Percentiles rank a stretch among this genome's conserved stretches.
Evolutionary conservation across 1,140 invertebrate species (phyloP).

Genomic region (Hyles euphorbiae): DNA sequence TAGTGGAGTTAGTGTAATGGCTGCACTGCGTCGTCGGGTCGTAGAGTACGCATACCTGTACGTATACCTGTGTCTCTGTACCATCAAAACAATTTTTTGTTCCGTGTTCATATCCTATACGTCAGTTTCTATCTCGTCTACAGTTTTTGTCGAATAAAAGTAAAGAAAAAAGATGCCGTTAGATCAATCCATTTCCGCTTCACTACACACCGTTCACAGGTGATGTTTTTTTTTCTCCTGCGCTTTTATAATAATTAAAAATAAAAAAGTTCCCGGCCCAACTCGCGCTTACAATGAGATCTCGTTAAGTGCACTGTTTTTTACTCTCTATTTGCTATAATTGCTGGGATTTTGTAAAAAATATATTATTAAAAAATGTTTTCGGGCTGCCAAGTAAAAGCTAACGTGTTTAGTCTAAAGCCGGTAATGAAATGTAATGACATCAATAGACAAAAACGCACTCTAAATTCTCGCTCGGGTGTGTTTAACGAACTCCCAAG

Average conservation of each 20-base stretch:
- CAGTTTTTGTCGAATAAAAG: slow-evolving; percentile 55
- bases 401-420: background rate
- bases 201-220: slow-evolving; percentile 60
- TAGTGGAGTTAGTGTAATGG: too few species aligned
- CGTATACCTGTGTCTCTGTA: slow-evolving; percentile 27
- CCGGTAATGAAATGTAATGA: background rate
- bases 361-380: slow-evolving; percentile 15
- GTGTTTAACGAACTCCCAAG: slow-evolving; percentile 31
- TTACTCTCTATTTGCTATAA: slow-evolving; percentile 34
- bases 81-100: slow-evolving; percentile 40
- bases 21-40: background rate
- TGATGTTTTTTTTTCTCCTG: slow-evolving; percentile 40
- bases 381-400: background rate
- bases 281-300: slow-evolving; percentile 38
- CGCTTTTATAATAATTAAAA: slow-evolving; percentile 63
- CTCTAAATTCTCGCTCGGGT: slow-evolving; percentile 23
- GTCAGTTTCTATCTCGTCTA: slow-evolving; percentile 57
- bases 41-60: slow-evolving; percentile 13
- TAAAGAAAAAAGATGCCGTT: slow-evolving; percentile 57
- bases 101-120: slow-evolving; percentile 47
- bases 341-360: slow-evolving; percentile 23
- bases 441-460: slow-evolving; percentile 25
- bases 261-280: slow-evolving; percentile 30
- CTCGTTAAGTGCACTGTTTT: slow-evolving; percentile 44
- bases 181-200: slow-evolving; percentile 64